Evolutionary conservation across 1,140 invertebrate species (phyloP), one percentile per base, ranked within the genome.

Genomic region (Brachionus manjavacas): DNA sequence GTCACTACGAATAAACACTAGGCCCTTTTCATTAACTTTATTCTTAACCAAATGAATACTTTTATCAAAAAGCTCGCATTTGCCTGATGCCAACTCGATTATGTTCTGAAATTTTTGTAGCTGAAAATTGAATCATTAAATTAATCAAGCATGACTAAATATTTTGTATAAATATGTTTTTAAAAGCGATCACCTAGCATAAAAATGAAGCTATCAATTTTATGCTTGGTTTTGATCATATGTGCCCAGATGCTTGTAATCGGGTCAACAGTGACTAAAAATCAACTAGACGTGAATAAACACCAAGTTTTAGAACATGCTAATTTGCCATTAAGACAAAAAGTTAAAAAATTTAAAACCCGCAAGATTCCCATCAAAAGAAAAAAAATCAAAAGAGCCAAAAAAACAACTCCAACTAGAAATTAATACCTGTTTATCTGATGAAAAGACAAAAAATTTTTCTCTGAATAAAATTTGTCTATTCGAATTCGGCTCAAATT

Each of bases 381-480:
- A 4, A 31, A 31, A 31, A 68, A 16, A 31, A 68, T 12, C 66
- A 68, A 31, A 68, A 68, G n/a, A n/a, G 1, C 66, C 4, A 68
- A 28, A 66, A 66, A 31, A 39, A 68, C 25, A 68, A 68, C 31
- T 7, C 49, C 28, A 55, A 78, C 39, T 46, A 46, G 16, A 43
- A 78, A 7, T 87, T 88, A 55, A 90, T 85, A 91, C 88, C 87
- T 93, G 92, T 84, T 90, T 91, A 49, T 88, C 88, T 79, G 90
- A 90, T 83, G 92, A 90, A 86, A 93, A 93, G 11, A 93, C 88
- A 86, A 93, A 91, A 41, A 88, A 91, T 87, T 91, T 92, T 3
- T 90, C 90, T 23, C 87, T 85, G 88, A 93, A 93, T 3, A 93
- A 81, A 49, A 85, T 88, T 64, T 88, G 90, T 80, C 92, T 90